phyloP scores from a whole-genome alignment of 2,888 invertebrate genomes.

The Cosmopolites sordidus region DNA sequence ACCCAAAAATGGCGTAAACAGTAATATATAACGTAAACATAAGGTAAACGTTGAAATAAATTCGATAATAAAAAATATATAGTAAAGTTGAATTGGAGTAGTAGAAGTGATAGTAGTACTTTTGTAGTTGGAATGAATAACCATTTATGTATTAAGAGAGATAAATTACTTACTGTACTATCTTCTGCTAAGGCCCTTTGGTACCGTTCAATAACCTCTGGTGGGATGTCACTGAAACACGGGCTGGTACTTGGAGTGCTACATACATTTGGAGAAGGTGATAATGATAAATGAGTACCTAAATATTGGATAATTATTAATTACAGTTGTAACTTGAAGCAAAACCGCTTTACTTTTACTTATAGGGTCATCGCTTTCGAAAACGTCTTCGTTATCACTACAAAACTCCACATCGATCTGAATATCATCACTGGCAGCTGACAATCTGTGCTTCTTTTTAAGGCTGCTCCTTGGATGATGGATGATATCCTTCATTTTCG shows the following conservation, averaged over 20 bases:
- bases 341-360: constrained; percentile 19
- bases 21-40: too few relatives aligned
- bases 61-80: too few relatives aligned
- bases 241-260: constrained; percentile 23
- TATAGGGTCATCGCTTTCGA: constrained; percentile 36
- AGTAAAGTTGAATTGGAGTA: too few relatives aligned
- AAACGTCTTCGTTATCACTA: constrained; percentile 45
- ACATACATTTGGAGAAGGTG: constrained; percentile 28
- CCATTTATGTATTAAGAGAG: too few relatives aligned
- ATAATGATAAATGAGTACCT: constrained; percentile 20
- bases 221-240: constrained; percentile 37
- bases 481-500: constrained; percentile 72
- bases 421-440: constrained; percentile 43
- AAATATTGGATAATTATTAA: neutral
- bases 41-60: too few relatives aligned
- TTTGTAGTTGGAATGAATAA: too few relatives aligned
- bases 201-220: constrained; percentile 41
- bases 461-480: constrained; percentile 67
- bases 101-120: too few relatives aligned
- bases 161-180: constrained; percentile 27
- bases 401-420: constrained; percentile 41
- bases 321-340: neutral
- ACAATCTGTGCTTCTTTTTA: constrained; percentile 51
- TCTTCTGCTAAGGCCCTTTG: constrained; percentile 39
- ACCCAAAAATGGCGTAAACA: too few relatives aligned